Base-by-base conservation (phyloP, 2,113 vertebrate species). In the Gymnarchus niloticus region DNA sequence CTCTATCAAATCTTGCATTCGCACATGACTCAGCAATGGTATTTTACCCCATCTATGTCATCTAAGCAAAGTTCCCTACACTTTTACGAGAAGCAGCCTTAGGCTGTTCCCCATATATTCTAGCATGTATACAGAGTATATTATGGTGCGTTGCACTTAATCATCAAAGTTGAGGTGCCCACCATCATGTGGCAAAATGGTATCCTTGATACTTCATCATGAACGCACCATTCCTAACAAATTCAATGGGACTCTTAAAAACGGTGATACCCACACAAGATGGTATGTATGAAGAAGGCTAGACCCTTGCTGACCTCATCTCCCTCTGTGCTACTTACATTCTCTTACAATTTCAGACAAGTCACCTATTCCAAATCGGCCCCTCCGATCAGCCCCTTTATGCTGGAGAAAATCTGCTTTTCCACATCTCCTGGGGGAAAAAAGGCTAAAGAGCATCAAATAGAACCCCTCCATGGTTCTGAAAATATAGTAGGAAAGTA, bases 231-330 rank as follows among this genome's bases (percentile, higher is more conserved):
- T 54, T n/a, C n/a, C 80, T 81, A 49, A 52, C 80, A 81, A 81
- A 81, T 81, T 81, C 80, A 81, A 52, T 81, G 80, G 46, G 49
- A 52, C 46, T 54, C 48, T 51, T 52, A 81, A 46, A 49, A 49
- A 80, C 48, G 41, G 76, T 21, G 12, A 80, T 37, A 80, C 41
- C 76, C 65, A 73, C 65, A 73, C 65, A 37, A 17, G 65, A 25
- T 54, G 51, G 25, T 54, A 23, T 49, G 83, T 69, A 65, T 21
- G 46, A 8, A 49, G 57, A 69, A 84, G 56, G 44, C 41, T 9
- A 49, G 21, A 61, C 41, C 33, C 25, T 9, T 12, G 37, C 33
- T 9, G 56, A 59, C 28, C 54, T 54, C 33, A 59, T 49, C 57
- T 84, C 6, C n/a, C 23, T 28, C 59, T 17, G 6, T 44, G 21